These are phyloP conservation scores for Panulirus ornatus DNA, from an alignment of 1,140 invertebrate genomes.

Conservation along the genomic window DNA sequence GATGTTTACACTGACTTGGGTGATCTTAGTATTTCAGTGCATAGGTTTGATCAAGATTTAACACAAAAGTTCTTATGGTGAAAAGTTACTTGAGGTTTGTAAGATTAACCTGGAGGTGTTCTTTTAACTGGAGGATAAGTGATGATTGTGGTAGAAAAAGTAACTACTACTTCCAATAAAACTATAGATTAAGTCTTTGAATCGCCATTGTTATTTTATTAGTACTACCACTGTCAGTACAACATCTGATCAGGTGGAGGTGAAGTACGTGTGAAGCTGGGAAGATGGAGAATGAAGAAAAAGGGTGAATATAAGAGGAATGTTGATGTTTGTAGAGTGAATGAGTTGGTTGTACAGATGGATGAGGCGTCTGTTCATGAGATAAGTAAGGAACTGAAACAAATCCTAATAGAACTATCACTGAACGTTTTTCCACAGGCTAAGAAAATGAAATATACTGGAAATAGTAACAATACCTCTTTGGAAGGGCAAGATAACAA, in stretches of 20 bases:
- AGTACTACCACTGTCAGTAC: background rate
- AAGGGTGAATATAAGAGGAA: background rate
- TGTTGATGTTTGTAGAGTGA: background rate
- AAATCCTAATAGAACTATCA: background rate
- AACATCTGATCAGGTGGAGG: background rate
- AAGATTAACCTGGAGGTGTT: background rate
- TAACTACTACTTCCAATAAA: background rate
- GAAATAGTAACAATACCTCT: background rate
- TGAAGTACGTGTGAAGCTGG: background rate
- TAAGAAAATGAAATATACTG: background rate
- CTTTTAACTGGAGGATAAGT: background rate
- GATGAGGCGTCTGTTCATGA: background rate
- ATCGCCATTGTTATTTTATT: background rate
- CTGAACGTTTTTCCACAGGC: background rate
- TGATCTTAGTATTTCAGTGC: background rate
- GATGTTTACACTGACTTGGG: background rate
- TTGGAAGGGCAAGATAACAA: background rate
- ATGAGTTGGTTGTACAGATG: background rate
- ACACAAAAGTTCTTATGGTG: background rate
- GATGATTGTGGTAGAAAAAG: conserved; percentile 1
- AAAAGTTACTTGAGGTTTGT: background rate
- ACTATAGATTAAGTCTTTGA: background rate
- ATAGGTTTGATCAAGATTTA: background rate
- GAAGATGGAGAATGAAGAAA: conserved; percentile 4
- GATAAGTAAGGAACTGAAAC: background rate